Evolutionary conservation across 2,113 vertebrate species (phyloP).

Genomic region (Ailuropoda melanoleuca): DNA sequence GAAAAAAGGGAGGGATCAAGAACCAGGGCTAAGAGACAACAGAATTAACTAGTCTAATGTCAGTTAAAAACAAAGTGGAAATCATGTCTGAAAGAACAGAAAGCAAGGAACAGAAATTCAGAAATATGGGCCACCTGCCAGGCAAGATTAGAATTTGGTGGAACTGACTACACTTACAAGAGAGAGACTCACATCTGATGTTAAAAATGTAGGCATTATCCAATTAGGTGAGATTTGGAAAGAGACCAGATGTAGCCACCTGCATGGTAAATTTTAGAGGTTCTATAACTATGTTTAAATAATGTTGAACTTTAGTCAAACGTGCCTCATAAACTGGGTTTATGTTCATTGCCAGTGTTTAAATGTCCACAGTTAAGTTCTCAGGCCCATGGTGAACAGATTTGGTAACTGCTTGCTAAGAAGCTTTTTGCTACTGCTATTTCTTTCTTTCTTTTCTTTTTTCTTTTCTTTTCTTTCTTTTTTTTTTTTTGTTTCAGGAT

Average conservation of each 20-base stretch:
- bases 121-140: neutral
- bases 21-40: neutral
- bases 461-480: neutral
- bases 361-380: neutral
- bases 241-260: neutral
- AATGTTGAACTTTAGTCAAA: neutral
- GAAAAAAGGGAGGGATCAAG: neutral
- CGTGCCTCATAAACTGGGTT: neutral
- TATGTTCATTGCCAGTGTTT: neutral
- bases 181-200: neutral
- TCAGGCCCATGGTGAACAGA: neutral
- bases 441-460: neutral
- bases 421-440: neutral
- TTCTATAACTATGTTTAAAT: neutral
- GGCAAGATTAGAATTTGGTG: neutral
- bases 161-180: neutral
- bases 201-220: neutral
- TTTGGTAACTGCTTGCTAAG: neutral
- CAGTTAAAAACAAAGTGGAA: neutral
- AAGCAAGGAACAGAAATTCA: neutral
- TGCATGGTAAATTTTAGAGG: neutral
- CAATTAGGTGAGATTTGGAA: constrained; percentile 5
- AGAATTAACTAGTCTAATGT: neutral
- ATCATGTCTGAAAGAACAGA: neutral
- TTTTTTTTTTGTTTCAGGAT: neutral